Evolutionary conservation across 2,888 invertebrate genomes (phyloP).

Genomic region (Cyaniris semiargus): DNA sequence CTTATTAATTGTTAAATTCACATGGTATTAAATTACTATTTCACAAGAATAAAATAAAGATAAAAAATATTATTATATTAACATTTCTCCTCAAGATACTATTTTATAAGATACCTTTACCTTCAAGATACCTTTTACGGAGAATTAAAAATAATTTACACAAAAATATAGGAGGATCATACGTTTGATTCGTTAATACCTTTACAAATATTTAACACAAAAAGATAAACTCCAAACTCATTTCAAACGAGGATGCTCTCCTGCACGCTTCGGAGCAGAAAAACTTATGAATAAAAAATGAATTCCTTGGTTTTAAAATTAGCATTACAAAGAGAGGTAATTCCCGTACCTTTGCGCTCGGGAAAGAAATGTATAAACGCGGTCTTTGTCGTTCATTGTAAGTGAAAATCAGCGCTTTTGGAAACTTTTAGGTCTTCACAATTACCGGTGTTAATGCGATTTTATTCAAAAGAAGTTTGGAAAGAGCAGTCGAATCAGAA

Average conservation of each 20-base stretch:
- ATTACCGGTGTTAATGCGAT: slow-evolving; percentile 37
- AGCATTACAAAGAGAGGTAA: slow-evolving; percentile 79
- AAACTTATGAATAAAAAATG: slow-evolving; percentile 81
- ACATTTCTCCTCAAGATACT: too few relatives aligned
- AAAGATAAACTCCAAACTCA: slow-evolving; percentile 62
- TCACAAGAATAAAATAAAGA: too few relatives aligned
- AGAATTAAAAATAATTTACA: neutral
- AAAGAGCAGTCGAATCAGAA: slow-evolving; percentile 33
- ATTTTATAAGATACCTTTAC: too few relatives aligned
- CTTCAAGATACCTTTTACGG: too few relatives aligned
- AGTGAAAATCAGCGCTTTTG: slow-evolving; percentile 67
- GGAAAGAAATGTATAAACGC: slow-evolving; percentile 71
- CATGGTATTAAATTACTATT: too few relatives aligned
- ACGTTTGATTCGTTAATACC: neutral
- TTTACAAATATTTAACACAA: slow-evolving; percentile 46
- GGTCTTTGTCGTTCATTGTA: slow-evolving; percentile 68
- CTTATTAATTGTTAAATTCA: too few relatives aligned
- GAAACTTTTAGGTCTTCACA: slow-evolving; percentile 37
- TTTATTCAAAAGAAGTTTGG: slow-evolving; percentile 33
- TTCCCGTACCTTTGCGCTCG: slow-evolving; percentile 74
- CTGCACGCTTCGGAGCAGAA: slow-evolving; percentile 75
- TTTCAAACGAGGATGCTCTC: slow-evolving; percentile 71
- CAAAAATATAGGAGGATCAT: neutral
- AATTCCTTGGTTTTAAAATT: slow-evolving; percentile 80
- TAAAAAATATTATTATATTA: too few relatives aligned